Evolutionary conservation across 2,113 vertebrate species (phyloP).

Genomic region (Solenodon paradoxus): DNA sequence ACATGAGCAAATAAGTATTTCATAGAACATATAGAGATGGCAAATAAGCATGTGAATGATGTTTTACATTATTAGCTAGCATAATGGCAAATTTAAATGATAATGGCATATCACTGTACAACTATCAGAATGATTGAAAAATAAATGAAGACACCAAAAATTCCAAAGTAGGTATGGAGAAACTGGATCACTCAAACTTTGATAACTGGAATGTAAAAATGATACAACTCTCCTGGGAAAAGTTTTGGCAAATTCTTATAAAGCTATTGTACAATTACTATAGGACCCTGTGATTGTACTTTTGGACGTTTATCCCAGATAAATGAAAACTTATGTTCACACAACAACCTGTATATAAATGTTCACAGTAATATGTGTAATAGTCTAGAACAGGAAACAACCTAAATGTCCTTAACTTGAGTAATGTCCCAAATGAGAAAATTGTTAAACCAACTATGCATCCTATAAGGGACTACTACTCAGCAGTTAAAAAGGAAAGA

Average conservation of each 20-base stretch:
- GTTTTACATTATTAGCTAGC: not conserved
- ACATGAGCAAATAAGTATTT: not conserved
- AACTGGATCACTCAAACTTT: not conserved
- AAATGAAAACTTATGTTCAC: not conserved
- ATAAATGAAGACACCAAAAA: not conserved
- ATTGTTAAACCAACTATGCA: not conserved
- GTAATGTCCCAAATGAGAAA: no score
- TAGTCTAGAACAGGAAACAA: not conserved
- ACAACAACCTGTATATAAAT: not conserved
- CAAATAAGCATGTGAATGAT: not conserved
- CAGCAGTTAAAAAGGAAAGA: not conserved
- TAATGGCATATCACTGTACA: not conserved
- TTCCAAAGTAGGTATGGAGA: not conserved
- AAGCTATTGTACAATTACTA: not conserved
- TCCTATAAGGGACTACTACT: not conserved
- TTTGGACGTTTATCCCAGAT: not conserved
- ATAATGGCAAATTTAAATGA: not conserved
- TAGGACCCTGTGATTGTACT: not conserved
- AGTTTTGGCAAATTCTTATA: not conserved
- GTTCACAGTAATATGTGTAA: not conserved
- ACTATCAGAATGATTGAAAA: not conserved
- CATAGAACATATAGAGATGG: not conserved
- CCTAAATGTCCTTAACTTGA: not conserved
- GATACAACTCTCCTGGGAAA: not conserved
- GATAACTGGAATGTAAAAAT: not conserved